A percentile compares a stretch with the other conserved stretches of the same genome.
phyloP scores from a whole-genome alignment of 2,888 invertebrate species.

The Nomada ruficornis region DNA sequence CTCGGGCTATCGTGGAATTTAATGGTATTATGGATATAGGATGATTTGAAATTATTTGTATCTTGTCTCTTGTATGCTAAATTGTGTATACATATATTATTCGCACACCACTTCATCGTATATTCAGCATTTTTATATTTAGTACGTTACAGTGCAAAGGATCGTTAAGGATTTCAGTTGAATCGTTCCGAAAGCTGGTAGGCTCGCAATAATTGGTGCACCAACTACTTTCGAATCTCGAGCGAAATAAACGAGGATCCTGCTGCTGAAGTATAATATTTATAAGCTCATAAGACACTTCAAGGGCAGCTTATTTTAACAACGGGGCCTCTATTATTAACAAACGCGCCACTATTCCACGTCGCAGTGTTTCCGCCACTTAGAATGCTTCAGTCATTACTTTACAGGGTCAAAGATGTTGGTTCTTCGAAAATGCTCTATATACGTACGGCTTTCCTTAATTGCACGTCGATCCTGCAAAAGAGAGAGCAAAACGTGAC shows the following conservation, averaged over 20 bases:
- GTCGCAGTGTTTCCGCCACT: not conserved
- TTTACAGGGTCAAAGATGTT: not conserved
- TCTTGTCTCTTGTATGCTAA: not conserved
- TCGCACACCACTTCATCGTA: not conserved
- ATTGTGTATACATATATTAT: too few relatives aligned
- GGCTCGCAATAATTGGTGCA: constrained; percentile 14
- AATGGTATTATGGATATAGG: not conserved
- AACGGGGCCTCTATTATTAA: constrained; percentile 18
- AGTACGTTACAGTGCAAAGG: too few relatives aligned
- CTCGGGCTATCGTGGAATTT: not conserved
- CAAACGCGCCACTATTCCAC: not conserved
- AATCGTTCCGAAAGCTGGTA: not conserved
- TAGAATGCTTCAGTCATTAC: constrained; percentile 36
- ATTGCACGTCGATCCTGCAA: not conserved
- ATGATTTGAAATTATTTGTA: not conserved
- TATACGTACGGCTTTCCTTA: not conserved
- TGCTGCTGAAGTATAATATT: constrained; percentile 20
- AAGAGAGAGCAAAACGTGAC: not conserved
- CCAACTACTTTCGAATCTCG: not conserved
- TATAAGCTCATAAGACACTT: constrained; percentile 28
- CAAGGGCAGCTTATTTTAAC: constrained; percentile 21
- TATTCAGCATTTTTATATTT: not conserved
- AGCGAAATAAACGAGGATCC: constrained; percentile 10
- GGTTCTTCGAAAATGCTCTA: not conserved
- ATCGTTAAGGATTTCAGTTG: not conserved